Evolutionary conservation across 2,797 vertebrate species (phyloP).

Genomic region (Gymnoscopelus braueri): DNA sequence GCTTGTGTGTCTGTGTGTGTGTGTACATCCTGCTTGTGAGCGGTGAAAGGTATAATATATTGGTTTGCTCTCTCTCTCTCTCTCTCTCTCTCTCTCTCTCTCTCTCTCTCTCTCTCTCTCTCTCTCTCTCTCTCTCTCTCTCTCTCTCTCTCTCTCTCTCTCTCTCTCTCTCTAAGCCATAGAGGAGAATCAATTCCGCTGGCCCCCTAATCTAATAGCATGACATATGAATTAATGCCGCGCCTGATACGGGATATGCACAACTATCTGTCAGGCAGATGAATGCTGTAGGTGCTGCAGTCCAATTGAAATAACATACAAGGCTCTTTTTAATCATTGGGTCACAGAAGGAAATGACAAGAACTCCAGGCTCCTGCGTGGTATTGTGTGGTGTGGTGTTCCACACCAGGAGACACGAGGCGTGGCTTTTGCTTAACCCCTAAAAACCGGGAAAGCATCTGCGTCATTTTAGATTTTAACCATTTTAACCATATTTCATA

Average conservation of each 20-base stretch:
- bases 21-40: conserved; percentile 39
- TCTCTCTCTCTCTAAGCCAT: conserved; percentile 36
- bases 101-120: too few species aligned
- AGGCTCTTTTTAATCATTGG: conserved; percentile 69
- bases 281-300: conserved; percentile 55
- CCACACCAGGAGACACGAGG: conserved; percentile 2
- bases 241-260: conserved; percentile 69
- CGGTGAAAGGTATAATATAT: conserved; percentile 52
- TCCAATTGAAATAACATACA: conserved; percentile 70
- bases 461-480: too few species aligned
- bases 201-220: conserved; percentile 75
- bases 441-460: too few species aligned
- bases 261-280: conserved; percentile 72
- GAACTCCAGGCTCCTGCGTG: conserved; percentile 12
- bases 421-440: conserved; percentile 8
- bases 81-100: not conserved
- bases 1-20: conserved; percentile 31
- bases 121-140: not conserved
- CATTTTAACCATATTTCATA: too few species aligned
- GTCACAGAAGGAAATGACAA: conserved; percentile 42
- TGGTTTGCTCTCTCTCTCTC: conserved; percentile 3
- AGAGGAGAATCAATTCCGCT: conserved; percentile 68
- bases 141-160: conserved; percentile 24
- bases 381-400: too few species aligned
- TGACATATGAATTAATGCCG: conserved; percentile 77